Evolutionary conservation across 1,140 invertebrate species (phyloP).

Genomic region (Tribolium madens): DNA sequence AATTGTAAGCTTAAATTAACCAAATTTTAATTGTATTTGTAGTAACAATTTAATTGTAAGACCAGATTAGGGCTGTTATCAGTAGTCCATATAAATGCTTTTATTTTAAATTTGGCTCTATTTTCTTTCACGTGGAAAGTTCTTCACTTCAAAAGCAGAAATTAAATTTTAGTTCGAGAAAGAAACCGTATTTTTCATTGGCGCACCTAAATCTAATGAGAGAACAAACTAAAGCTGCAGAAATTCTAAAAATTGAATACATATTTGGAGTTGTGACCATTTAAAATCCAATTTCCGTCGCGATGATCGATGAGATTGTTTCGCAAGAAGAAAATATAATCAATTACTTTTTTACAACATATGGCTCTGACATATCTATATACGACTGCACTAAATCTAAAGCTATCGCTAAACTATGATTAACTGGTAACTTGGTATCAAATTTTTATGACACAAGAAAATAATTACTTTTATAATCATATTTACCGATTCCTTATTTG

Average conservation of each 20-base stretch:
- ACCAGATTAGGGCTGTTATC: too few relatives aligned
- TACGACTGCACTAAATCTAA: background rate
- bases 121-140: too few relatives aligned
- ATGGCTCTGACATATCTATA: background rate
- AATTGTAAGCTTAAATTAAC: too few relatives aligned
- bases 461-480: background rate
- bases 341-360: background rate
- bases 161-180: too few relatives aligned
- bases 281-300: background rate
- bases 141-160: too few relatives aligned
- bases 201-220: too few relatives aligned
- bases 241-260: background rate
- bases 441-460: too few relatives aligned
- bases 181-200: too few relatives aligned
- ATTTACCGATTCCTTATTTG: background rate
- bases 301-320: background rate
- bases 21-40: too few relatives aligned
- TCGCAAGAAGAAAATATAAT: background rate
- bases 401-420: background rate
- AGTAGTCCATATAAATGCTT: background rate
- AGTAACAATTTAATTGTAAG: background rate
- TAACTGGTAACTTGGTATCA: too few relatives aligned
- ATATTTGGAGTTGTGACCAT: background rate
- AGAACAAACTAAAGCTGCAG: too few relatives aligned
- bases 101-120: too few relatives aligned